Conservation (phyloP, 2,113 vertebrate species). For the Ascaphus truei region DNA sequence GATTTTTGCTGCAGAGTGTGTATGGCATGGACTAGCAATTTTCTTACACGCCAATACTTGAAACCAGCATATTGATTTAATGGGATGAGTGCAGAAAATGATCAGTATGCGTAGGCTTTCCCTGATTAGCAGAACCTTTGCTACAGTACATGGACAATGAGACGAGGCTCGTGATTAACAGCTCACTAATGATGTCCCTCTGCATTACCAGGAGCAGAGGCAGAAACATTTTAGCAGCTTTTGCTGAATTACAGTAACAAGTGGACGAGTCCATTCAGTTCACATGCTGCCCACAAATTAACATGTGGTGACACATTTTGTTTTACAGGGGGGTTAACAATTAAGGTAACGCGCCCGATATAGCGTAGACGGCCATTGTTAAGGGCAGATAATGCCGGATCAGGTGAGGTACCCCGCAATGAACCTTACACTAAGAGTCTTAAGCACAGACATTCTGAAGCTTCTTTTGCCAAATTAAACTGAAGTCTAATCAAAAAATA, state of each 20-base stretch:
- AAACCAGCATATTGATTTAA: background rate
- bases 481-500: too few species aligned
- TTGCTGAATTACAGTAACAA: background rate
- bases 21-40: background rate
- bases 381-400: too few species aligned
- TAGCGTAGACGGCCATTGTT: too few species aligned
- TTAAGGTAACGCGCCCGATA: too few species aligned
- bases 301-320: too few species aligned
- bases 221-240: background rate
- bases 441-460: too few species aligned
- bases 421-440: too few species aligned
- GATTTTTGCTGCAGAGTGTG: background rate
- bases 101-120: background rate
- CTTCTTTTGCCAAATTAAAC: too few species aligned
- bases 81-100: background rate
- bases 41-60: background rate
- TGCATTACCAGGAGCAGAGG: background rate
- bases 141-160: background rate
- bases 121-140: background rate
- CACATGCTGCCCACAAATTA: background rate
- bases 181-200: background rate
- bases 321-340: too few species aligned
- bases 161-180: background rate
- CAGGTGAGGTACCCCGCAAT: too few species aligned
- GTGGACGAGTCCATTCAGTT: background rate